These are phyloP conservation scores for Tetranychus truncatus DNA, from an alignment of 2,888 invertebrate species.

Conservation along the genomic window DNA sequence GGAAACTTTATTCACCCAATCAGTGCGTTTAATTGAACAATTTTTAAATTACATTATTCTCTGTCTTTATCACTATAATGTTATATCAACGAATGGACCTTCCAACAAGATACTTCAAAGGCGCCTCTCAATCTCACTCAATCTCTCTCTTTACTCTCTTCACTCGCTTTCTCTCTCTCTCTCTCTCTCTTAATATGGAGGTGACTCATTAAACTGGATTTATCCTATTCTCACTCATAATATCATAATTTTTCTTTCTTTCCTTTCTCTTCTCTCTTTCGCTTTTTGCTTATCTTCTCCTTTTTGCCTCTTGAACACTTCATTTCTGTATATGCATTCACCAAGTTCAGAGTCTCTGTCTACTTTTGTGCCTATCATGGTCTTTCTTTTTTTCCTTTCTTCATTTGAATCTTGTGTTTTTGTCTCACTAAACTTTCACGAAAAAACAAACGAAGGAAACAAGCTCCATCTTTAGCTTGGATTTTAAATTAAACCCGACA, in stretches of 20 bases:
- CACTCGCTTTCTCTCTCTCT: background rate
- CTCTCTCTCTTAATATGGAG: background rate
- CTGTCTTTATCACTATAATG: too few relatives aligned
- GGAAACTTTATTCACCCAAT: too few relatives aligned
- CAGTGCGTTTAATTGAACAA: too few relatives aligned
- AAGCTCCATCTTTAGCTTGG: background rate
- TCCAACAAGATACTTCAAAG: background rate
- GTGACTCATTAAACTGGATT: too few relatives aligned
- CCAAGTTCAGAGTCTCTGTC: background rate
- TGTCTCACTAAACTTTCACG: too few relatives aligned
- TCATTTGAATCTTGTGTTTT: too few relatives aligned
- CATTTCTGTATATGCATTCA: background rate
- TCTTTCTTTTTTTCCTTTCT: too few relatives aligned
- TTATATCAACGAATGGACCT: background rate
- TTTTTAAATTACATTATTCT: too few relatives aligned
- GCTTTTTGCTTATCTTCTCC: constrained; percentile 11
- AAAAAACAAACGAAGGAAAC: background rate
- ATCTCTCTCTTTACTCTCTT: constrained; percentile 6
- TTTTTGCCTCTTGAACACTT: constrained; percentile 4
- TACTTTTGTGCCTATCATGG: too few relatives aligned
- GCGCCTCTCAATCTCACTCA: background rate
- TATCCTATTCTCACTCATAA: background rate
- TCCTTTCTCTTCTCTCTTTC: constrained; percentile 3
- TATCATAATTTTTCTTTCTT: background rate
- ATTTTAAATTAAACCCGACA: background rate